These are phyloP conservation scores for Crioceris asparagi DNA, from an alignment of 2,888 invertebrate genomes.

Conservation along the genomic window DNA sequence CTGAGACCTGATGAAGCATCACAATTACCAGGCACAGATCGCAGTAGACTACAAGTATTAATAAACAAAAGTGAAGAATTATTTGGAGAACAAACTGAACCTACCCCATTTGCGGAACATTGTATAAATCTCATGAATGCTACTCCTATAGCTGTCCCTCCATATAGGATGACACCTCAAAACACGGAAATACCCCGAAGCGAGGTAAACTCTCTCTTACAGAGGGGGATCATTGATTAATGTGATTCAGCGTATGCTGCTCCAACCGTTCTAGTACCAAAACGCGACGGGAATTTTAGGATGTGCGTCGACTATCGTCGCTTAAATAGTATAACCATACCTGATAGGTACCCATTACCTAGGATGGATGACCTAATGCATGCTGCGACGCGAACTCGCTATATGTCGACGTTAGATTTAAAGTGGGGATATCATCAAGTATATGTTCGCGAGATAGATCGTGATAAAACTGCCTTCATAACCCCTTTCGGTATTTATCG, in stretches of 20 bases:
- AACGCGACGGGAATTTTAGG: slow-evolving; percentile 15
- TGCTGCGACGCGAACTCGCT: slow-evolving; percentile 7
- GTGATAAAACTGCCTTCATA: slow-evolving; percentile 15
- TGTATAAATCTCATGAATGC: slow-evolving; percentile 9
- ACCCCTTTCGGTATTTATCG: slow-evolving; percentile 24
- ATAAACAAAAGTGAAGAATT: no score
- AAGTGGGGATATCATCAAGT: slow-evolving; percentile 7
- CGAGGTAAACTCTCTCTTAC: slow-evolving; percentile 25
- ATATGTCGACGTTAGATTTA: slow-evolving; percentile 12
- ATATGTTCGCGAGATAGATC: slow-evolving; percentile 5
- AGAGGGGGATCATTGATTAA: slow-evolving; percentile 24
- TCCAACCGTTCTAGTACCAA: slow-evolving; percentile 30
- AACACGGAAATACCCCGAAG: slow-evolving; percentile 17
- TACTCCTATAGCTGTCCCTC: slow-evolving; percentile 26
- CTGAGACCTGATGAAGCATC: no score
- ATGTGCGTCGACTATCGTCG: slow-evolving; percentile 17
- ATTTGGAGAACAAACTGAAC: no score
- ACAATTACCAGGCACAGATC: no score
- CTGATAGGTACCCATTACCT: slow-evolving; percentile 17
- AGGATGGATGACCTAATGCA: slow-evolving; percentile 16
- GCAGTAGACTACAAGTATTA: no score
- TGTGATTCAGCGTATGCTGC: slow-evolving; percentile 32
- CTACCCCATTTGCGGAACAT: no score
- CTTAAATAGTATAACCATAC: slow-evolving; percentile 17
- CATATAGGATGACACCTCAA: slow-evolving; percentile 25